Evolutionary conservation across 2,797 vertebrate species (phyloP), one percentile per base, ranked within the genome.

Genomic region (Craterocephalus amniculus): DNA sequence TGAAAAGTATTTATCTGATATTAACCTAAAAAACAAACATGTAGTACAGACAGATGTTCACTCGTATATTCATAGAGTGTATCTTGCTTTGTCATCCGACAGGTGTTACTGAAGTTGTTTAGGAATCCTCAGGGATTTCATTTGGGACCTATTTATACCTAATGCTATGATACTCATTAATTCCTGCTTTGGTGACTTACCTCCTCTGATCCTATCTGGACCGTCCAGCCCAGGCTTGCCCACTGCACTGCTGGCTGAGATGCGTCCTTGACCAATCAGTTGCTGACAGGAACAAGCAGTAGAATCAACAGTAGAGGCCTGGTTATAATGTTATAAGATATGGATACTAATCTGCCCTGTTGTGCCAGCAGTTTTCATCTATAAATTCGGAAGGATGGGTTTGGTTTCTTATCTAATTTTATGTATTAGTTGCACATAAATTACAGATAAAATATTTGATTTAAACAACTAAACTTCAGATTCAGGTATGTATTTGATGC

Each of bases 81-180:
- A 24, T 49, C 49, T 67, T 55, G 27, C 72, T 67, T 60, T 27
- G 34, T 78, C 60, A 80, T 65, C 69, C 78, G 92, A 92, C 94
- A 93, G 93, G 92, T 94, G 93, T 90, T 89, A 81, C 79, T 83
- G 70, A 80, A 89, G 90, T 92, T 90, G 92, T 92, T 92, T 89
- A 93, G 88, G 88, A 92, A 92, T 92, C 89, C 88, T 74, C 49
- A 71, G 71, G 86, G 91, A 87, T 93, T 93, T 92, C 82, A 86
- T 83, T 70, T 81, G 84, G 83, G 79, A 83, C 89, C 94, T 94
- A 91, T 93, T 94, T 92, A 94, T 92, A 92, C 92, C 90, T 94
- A 94, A 94, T 92, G 85, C 92, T 85, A 88, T 94, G 94, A 94
- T 93, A 75, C 93, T 94, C 90, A 94, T 94, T 94, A 92, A 94